Evolutionary conservation across 1,140 invertebrate species (phyloP).

Genomic region (Probaryconus sp.): DNA sequence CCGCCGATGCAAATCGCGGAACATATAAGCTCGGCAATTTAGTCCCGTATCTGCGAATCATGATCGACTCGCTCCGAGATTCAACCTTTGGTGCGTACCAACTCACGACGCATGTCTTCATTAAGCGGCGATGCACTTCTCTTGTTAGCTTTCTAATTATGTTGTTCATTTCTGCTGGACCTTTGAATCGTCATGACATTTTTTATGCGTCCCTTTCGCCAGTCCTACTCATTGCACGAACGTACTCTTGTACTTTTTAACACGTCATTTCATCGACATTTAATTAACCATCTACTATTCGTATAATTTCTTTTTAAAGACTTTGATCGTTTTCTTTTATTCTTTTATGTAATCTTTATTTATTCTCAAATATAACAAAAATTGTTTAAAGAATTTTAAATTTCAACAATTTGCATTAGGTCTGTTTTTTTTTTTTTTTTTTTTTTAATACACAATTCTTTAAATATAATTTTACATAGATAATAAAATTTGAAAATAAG

Average conservation of each 20-base stretch:
- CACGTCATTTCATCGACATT: conserved; percentile 21
- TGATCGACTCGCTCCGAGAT: conserved; percentile 9
- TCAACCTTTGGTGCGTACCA: conserved; percentile 22
- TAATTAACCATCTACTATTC: conserved; percentile 33
- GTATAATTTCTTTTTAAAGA: too few relatives aligned
- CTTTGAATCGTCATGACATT: conserved; percentile 51
- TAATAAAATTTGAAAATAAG: too few relatives aligned
- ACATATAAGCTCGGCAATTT: conserved; percentile 34
- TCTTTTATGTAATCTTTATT: too few relatives aligned
- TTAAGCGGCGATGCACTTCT: conserved; percentile 47
- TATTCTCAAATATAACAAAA: too few relatives aligned
- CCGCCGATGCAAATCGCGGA: conserved; percentile 29
- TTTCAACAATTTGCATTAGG: too few relatives aligned
- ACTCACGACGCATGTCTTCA: conserved; percentile 48
- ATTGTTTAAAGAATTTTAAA: too few relatives aligned
- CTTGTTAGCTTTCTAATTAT: conserved; percentile 55
- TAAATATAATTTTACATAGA: too few relatives aligned
- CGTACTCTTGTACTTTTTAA: conserved; percentile 1
- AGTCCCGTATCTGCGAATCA: conserved; percentile 38
- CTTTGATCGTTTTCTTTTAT: too few relatives aligned
- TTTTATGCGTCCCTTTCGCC: conserved; percentile 19
- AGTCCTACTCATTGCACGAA: background rate
- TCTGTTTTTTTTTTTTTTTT: too few relatives aligned
- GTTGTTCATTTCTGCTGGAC: conserved; percentile 50
- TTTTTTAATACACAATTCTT: too few relatives aligned